phyloP scores from a whole-genome alignment of 2,113 vertebrate species.

The Takifugu bimaculatus region DNA sequence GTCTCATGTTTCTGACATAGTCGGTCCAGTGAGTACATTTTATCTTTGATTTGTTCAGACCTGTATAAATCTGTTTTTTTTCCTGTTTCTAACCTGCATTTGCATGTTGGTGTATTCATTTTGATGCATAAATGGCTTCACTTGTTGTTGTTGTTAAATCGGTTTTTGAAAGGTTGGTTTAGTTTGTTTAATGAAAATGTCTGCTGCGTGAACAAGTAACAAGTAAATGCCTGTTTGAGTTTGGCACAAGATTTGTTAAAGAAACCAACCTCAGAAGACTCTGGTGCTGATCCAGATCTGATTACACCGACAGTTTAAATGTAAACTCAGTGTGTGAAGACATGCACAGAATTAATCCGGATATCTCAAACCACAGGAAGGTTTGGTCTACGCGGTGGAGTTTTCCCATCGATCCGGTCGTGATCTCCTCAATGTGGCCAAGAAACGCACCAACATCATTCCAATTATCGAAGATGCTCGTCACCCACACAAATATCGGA shows the following conservation, averaged over 20 bases:
- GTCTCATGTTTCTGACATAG: constrained; percentile 91
- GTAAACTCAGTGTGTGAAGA: neutral
- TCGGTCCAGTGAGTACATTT: constrained; percentile 81
- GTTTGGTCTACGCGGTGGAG: constrained; percentile 90
- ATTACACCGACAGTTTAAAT: too few species aligned
- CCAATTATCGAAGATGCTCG: constrained; percentile 92
- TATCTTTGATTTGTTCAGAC: neutral
- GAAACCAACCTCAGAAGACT: too few species aligned
- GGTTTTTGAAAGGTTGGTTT: too few species aligned
- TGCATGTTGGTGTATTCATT: too few species aligned
- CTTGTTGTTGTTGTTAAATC: too few species aligned
- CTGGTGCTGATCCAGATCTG: too few species aligned
- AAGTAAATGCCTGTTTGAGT: too few species aligned
- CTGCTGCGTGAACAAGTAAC: too few species aligned
- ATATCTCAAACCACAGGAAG: constrained; percentile 73
- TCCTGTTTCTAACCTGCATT: too few species aligned
- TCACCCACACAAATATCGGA: constrained; percentile 92
- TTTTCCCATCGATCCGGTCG: constrained; percentile 91
- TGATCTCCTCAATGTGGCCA: constrained; percentile 91
- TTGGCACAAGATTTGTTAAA: too few species aligned
- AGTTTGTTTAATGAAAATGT: too few species aligned
- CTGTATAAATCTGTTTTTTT: neutral
- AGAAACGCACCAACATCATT: constrained; percentile 93
- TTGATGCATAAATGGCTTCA: too few species aligned
- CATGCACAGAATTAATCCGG: neutral